Evolutionary conservation across 2,888 invertebrate genomes (phyloP), one percentile per base, ranked within the genome.

Genomic region (Coleophora deauratella): DNA sequence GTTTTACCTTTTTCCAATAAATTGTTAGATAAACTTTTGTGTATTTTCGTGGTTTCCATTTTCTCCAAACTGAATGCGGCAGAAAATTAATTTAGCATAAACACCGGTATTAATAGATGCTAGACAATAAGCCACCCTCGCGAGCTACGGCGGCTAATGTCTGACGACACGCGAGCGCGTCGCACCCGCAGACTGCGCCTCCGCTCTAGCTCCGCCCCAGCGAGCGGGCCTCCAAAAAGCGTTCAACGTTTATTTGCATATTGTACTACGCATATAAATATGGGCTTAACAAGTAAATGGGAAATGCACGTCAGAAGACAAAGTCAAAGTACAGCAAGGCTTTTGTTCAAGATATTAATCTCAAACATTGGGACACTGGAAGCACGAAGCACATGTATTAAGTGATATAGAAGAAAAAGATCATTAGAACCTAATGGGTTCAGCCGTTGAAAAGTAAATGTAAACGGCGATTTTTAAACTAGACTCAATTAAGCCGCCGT

Each of bases 41-140:
- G n/a, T n/a, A n/a, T n/a, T n/a, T n/a, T n/a, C n/a, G n/a, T n/a
- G n/a, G n/a, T n/a, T n/a, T n/a, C n/a, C 21, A 21, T 21, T 21
- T 3, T 6, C 21, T 4, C 21, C 21, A 21, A 21, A 21, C 6
- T 21, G 31, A 31, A 31, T 57, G 61, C 59, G 59, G 65, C 61
- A 66, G 61, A 73, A 21, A 72, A 79, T 75, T 76, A 78, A 77
- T 78, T 77, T 66, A 57, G 66, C 61, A 73, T 74, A 79, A 72
- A 74, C 72, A 71, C 66, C 59, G 67, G 64, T 72, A 75, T 76
- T 75, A 81, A 79, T 80, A 80, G 79, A 76, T 66, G 68, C 73
- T 72, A 81, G 81, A 82, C 80, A 82, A 79, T 77, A 79, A 73
- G 75, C 72, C 70, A 75, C 72, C 80, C 71, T 64, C 63, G 64